Evolutionary conservation across 2,113 vertebrate species (phyloP).

Genomic region (Brachirus orientalis): DNA sequence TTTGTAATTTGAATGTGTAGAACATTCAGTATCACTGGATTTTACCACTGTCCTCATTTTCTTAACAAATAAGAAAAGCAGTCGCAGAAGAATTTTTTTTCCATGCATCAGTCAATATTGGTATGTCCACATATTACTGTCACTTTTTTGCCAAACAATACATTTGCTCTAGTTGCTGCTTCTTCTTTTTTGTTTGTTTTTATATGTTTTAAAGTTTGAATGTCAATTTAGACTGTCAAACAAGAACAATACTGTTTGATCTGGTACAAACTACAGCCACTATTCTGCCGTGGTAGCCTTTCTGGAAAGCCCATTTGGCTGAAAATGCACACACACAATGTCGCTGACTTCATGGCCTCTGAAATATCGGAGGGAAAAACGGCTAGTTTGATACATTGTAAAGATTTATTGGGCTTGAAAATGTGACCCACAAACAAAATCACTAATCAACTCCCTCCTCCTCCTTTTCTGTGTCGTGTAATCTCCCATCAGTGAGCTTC

Average conservation of each 20-base stretch:
- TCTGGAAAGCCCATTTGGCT: slow-evolving; percentile 38
- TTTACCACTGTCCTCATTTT: background rate
- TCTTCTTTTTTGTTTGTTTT: background rate
- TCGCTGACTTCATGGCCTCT: slow-evolving; percentile 6
- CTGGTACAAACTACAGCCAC: background rate
- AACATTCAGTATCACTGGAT: background rate
- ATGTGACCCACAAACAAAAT: slow-evolving; percentile 76
- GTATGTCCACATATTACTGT: too few species aligned
- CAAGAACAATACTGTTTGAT: background rate
- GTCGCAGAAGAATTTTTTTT: background rate
- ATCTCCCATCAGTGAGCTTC: slow-evolving; percentile 24
- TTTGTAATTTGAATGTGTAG: background rate
- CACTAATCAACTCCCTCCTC: slow-evolving; percentile 46
- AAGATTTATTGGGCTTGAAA: slow-evolving; percentile 81
- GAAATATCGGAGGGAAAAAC: slow-evolving; percentile 23
- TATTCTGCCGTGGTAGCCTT: background rate
- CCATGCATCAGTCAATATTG: background rate
- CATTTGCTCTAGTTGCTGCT: too few species aligned
- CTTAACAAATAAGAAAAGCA: background rate
- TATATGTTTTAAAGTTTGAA: background rate
- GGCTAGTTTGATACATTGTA: slow-evolving; percentile 60
- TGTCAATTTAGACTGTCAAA: background rate
- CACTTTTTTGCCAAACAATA: background rate
- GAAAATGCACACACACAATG: slow-evolving; percentile 26
- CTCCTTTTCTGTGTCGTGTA: slow-evolving; percentile 16